These are phyloP conservation scores for Mixornis gularis DNA, from an alignment of 2,113 vertebrate species.

Conservation along the genomic window DNA sequence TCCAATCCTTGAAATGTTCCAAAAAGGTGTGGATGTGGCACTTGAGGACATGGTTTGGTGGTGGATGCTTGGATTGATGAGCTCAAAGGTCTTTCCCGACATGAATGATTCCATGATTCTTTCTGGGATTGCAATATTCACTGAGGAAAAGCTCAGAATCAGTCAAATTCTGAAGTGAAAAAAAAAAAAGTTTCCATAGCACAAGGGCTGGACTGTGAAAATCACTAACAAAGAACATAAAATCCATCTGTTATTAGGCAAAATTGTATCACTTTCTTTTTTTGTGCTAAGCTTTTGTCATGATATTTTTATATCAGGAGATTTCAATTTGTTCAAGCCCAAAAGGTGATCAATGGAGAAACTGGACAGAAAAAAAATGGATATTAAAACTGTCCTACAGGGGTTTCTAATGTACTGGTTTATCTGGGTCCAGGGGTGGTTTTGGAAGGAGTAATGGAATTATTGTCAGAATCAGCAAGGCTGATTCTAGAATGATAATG, in stretches of 20 bases:
- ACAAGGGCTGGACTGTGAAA: background rate
- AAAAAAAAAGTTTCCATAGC: background rate
- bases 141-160: background rate
- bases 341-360: background rate
- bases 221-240: background rate
- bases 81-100: background rate
- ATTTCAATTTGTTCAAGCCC: background rate
- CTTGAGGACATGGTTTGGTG: fast-evolving
- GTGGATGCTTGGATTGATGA: background rate
- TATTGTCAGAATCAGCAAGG: background rate
- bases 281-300: background rate
- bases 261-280: background rate
- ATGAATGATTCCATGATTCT: fast-evolving
- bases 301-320: background rate
- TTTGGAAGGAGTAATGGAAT: conserved; percentile 1
- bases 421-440: background rate
- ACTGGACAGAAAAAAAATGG: background rate
- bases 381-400: background rate
- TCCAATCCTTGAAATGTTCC: background rate
- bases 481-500: background rate
- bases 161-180: background rate
- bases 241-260: background rate
- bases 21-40: fast-evolving
- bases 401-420: background rate
- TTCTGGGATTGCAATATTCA: background rate